Base-by-base conservation (phyloP, 2,113 vertebrate species). In the Gasterosteus aculeatus region DNA sequence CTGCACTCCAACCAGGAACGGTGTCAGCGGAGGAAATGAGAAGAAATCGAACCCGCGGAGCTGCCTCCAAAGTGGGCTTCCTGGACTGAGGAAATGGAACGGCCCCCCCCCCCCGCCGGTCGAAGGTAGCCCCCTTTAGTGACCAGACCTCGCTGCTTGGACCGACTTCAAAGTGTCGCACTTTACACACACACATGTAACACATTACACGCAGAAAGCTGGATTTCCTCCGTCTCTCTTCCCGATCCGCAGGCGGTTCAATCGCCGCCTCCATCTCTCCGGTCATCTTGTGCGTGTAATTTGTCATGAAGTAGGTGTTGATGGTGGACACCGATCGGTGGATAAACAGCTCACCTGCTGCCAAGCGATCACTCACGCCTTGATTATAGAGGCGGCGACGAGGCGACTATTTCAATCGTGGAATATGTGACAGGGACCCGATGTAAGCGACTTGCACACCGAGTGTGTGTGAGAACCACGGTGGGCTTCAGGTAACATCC, bases 1-100 rank as follows among this genome's bases (percentile, higher is more conserved):
- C 77, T 88, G 88, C 92, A 80, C 85, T 85, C 91, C 85, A 71
- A 81, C 81, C 82, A 77, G 86, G 86, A 87, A 76, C 35, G 69
- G 80, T 84, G 85, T 89, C 89, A 69, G 81, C 75, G 77, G 80
- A 84, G 91, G 91, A 93, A 92, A 92, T 92, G 88, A 92, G 89
- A 88, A 26, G 92, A 93, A 92, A 91, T 75, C 75, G 65, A 89
- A 88, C 75, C 88, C 85, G 47, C 62, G 18, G 75, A 59, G 73
- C 81, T 89, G 89, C 90, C 88, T 87, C 72, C 83, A 85, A 80
- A 69, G 86, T 46, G 38, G 65, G 81, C 80, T 89, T 91, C 91
- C 87, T 87, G 86, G 69, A 87, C 84, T 87, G 88, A 83, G 88
- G 88, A 93, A 91, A 90, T 89, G 87, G 89, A 91, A 84, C 10